These are phyloP conservation scores for Brienomyrus longianalis DNA, from an alignment of 2,113 vertebrate genomes.

Conservation along the genomic window DNA sequence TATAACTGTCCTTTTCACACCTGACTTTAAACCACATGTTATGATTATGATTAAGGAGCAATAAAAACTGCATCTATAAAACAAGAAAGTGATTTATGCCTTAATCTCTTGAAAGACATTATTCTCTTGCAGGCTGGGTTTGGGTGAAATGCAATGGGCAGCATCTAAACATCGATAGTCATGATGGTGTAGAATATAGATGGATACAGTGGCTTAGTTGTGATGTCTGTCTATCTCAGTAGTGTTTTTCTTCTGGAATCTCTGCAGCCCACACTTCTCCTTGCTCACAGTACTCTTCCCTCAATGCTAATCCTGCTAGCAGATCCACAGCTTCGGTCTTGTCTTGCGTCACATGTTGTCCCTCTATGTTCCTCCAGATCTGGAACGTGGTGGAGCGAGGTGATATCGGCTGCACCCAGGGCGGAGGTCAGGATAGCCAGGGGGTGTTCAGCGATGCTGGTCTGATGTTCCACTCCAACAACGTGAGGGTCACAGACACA, in stretches of 20 bases:
- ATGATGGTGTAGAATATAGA: neutral
- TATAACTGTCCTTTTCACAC: neutral
- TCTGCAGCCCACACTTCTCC: neutral
- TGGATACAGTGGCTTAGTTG: neutral
- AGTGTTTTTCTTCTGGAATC: neutral
- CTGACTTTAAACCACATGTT: neutral
- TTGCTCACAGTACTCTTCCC: neutral
- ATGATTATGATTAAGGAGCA: neutral
- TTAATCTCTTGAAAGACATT: neutral
- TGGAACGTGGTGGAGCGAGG: conserved; percentile 72
- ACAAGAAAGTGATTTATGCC: neutral
- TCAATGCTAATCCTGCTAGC: neutral
- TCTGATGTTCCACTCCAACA: conserved; percentile 57
- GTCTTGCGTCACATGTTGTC: neutral
- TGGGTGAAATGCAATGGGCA: neutral
- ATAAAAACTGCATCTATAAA: neutral
- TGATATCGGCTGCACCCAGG: conserved; percentile 74
- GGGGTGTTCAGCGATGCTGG: conserved; percentile 75
- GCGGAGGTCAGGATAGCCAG: conserved; percentile 61
- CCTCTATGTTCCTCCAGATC: conserved; percentile 51
- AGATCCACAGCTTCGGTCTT: neutral
- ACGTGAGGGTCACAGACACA: conserved; percentile 25
- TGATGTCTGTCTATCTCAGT: neutral
- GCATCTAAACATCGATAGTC: neutral
- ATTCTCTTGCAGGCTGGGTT: neutral